Evolutionary conservation across 2,888 invertebrate genomes (phyloP), one percentile per base, ranked within the genome.

Genomic region (Oeneis ivallda): DNA sequence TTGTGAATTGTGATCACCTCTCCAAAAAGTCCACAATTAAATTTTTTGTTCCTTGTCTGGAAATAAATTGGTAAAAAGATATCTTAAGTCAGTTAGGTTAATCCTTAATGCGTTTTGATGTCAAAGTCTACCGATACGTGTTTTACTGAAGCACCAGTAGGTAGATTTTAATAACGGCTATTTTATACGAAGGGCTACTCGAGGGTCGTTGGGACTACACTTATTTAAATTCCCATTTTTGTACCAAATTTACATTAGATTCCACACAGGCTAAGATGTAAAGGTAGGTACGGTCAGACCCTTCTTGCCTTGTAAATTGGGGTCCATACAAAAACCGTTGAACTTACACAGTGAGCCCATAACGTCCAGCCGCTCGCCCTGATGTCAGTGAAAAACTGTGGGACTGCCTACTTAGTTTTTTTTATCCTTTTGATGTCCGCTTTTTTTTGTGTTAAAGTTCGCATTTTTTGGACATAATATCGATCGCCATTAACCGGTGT

Each of bases 281-380:
- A 83, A 85, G 84, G n/a, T n/a, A n/a, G n/a, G 85, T 85, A 85
- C 81, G 79, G 77, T 78, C 78, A 78, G 86, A 86, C 90, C 89
- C 87, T 89, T 86, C 85, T 86, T 87, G 79, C 85, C 83, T 88
- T 88, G 89, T 89, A 89, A 90, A 90, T 90, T 85, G 86, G 82
- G 91, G 92, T 91, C 90, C 87, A 89, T 85, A 87, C 87, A 91
- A 92, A 92, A 92, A 92, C 92, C 92, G 92, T 91, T 92, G 87
- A 81, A 84, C 86, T 71, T 73, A 74, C 71, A 80, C 80, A 80
- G 81, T 78, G 79, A 79, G 79, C 79, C 85, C 85, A 86, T 90
- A 89, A 89, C 83, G 91, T 91, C 90, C 91, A 90, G 90, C 85
- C 86, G 85, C 74, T 82, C 81, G 80, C 77, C 78, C 76, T 78